Evolutionary conservation across 2,113 vertebrate species (phyloP).

Genomic region (Recurvirostra avosetta): DNA sequence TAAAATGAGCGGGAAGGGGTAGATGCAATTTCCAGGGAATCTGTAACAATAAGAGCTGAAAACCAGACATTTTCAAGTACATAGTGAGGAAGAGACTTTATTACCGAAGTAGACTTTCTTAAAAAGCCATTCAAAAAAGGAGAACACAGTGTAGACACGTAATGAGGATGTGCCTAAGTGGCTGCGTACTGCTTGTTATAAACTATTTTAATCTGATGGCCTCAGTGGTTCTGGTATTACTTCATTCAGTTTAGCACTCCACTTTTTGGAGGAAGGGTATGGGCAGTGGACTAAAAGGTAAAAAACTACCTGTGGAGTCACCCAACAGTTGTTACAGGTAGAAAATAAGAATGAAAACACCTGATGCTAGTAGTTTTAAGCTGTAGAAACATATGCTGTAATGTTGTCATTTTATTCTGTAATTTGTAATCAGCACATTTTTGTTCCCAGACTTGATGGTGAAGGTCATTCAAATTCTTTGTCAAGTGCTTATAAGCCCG

Average conservation of each 20-base stretch:
- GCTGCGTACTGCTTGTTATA: neutral
- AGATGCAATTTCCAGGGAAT: neutral
- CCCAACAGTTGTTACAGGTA: neutral
- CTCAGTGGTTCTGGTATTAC: neutral
- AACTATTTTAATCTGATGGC: neutral
- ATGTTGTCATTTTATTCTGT: neutral
- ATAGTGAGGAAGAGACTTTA: neutral
- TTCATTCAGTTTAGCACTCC: neutral
- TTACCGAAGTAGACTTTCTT: neutral
- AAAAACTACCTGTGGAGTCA: neutral
- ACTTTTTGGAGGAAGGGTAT: neutral
- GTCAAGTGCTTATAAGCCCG: slow-evolving; percentile 85
- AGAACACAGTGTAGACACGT: neutral
- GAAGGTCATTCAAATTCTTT: slow-evolving; percentile 83
- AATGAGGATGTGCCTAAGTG: neutral
- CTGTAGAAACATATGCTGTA: neutral
- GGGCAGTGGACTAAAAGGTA: neutral
- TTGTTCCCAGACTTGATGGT: slow-evolving; percentile 72
- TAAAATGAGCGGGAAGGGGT: neutral
- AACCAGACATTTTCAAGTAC: neutral
- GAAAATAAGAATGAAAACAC: neutral
- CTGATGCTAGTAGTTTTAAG: neutral
- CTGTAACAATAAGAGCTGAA: neutral
- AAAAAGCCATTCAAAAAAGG: neutral
- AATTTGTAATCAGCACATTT: neutral